Evolutionary conservation across 2,888 invertebrate species (phyloP), one percentile per base, ranked within the genome.

Genomic region (Ectobius pallidus): DNA sequence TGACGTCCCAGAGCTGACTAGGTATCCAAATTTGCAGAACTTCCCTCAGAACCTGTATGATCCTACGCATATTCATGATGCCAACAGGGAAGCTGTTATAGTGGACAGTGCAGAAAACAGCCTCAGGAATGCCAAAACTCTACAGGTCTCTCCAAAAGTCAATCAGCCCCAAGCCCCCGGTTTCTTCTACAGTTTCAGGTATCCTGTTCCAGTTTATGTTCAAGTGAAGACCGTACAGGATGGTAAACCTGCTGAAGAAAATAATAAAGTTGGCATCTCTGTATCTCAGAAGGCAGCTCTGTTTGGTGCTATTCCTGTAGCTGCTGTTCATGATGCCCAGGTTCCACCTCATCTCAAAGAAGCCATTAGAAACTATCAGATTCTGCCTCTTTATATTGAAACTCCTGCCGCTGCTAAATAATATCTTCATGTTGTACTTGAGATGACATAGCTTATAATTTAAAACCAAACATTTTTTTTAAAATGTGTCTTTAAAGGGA

Each of bases 171-270:
- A n/a, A 9, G 32, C 52, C 2, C 20, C 32, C 16, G 91, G 91
- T 68, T 92, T 92, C 86, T 92, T 89, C 86, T 92, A 92, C 82
- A 88, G 86, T 78, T 90, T 88, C 82, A 86, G 87, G 77, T 91
- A 91, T 82, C 89, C 90, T 30, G 90, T 88, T n/a, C 89, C 83
- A 27, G 82, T 84, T 63, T 52, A 49, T 34, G 63, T 71, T 0
- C 62, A 71, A 9, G 71, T 71, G 14, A 63, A 32, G 39, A 62
- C 71, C 3, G 63, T 65, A 22, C 42, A 63, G 3, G 71, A 63
- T 44, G 70, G 25, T 16, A 44, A 18, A 7, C 16, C 25, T 1
- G 22, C 55, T 11, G 20, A 34, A 27, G 46, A 65, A 3, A 27
- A 6, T 16, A 62, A 20, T 7, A 62, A 32, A 25, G 25, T 32